Base-by-base conservation (phyloP, 2,888 invertebrate genomes). In the Megalurothrips usitatus region DNA sequence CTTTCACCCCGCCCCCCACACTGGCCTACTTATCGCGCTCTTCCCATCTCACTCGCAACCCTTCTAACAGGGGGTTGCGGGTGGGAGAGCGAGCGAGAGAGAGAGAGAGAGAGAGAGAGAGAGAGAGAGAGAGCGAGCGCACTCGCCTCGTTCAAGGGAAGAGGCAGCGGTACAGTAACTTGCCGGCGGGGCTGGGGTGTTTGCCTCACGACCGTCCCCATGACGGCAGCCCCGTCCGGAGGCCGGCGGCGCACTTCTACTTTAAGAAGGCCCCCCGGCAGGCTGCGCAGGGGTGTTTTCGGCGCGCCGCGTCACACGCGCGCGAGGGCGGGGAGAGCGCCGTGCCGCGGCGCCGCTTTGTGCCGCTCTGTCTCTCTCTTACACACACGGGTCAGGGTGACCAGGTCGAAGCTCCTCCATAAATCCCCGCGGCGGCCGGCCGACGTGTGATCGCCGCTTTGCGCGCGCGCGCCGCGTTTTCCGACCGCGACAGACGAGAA, bases 81-180 rank as follows among this genome's bases (percentile, higher is more conserved):
- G 52, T 17, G 52, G 19, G 52, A 52, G 52, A 52, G 52, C 1
- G 52, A 52, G 10, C 2, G 52, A 52, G 52, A 52, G 52, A 52
- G 52, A 52, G 52, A 52, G 52, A 52, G 52, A 52, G 52, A 52
- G 52, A 52, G 52, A 52, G 52, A 52, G 52, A 52, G 52, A 52
- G 52, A 52, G 52, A 52, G 52, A 52, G 52, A 52, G 52, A 52
- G 52, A 52, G 52, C 2, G 52, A 52, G 52, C 2, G n/a, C n/a
- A n/a, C n/a, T n/a, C n/a, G n/a, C 19, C 19, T 19, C 19, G 58
- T 19, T 58, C 19, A 58, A 1, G 19, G 58, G 19, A 19, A 58
- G 58, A 58, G 34, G 34, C 34, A 43, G 34, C 6, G 19, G 58
- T 58, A 58, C 58, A 17, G 4, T 19, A 19, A 17, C 58, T 19